phyloP scores from a whole-genome alignment of 2,797 vertebrate species.

The Xiphophorus birchmanni region DNA sequence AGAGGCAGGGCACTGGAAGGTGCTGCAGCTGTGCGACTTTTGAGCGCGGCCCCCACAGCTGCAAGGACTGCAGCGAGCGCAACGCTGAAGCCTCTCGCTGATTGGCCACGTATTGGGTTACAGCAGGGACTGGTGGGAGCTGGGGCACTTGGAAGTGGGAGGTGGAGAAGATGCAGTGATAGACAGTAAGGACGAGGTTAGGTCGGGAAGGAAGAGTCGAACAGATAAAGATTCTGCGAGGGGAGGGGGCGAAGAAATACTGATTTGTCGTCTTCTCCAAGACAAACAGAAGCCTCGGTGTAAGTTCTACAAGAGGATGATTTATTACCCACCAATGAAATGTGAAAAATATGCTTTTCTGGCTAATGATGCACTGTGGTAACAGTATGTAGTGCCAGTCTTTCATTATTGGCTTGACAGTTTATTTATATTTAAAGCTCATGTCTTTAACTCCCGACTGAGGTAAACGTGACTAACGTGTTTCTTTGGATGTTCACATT shows the following conservation, averaged over 20 bases:
- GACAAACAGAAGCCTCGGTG: slow-evolving; percentile 31
- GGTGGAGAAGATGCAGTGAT: slow-evolving; percentile 32
- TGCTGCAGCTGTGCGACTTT: slow-evolving; percentile 74
- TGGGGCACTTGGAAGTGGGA: slow-evolving; percentile 36
- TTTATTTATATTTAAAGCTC: background rate
- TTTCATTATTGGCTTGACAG: background rate
- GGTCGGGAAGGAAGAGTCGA: slow-evolving; percentile 26
- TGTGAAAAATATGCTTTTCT: background rate
- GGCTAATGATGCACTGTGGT: background rate
- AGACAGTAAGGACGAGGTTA: slow-evolving; percentile 25
- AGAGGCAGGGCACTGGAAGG: slow-evolving; percentile 62
- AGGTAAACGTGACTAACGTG: background rate
- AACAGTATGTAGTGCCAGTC: slow-evolving; percentile 3
- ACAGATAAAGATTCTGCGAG: slow-evolving; percentile 12
- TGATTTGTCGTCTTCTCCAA: slow-evolving; percentile 23
- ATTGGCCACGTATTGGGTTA: slow-evolving; percentile 69
- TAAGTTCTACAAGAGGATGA: slow-evolving; percentile 39
- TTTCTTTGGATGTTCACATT: slow-evolving; percentile 27
- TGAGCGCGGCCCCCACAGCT: slow-evolving; percentile 65
- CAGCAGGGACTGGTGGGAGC: slow-evolving; percentile 49
- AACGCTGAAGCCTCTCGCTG: slow-evolving; percentile 53
- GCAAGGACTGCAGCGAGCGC: slow-evolving; percentile 67
- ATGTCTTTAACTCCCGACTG: slow-evolving; percentile 12
- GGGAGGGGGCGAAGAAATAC: slow-evolving; percentile 14
- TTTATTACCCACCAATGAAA: slow-evolving; percentile 29